phyloP scores from a whole-genome alignment of 2,797 vertebrate species.

The Falco rusticolus region DNA sequence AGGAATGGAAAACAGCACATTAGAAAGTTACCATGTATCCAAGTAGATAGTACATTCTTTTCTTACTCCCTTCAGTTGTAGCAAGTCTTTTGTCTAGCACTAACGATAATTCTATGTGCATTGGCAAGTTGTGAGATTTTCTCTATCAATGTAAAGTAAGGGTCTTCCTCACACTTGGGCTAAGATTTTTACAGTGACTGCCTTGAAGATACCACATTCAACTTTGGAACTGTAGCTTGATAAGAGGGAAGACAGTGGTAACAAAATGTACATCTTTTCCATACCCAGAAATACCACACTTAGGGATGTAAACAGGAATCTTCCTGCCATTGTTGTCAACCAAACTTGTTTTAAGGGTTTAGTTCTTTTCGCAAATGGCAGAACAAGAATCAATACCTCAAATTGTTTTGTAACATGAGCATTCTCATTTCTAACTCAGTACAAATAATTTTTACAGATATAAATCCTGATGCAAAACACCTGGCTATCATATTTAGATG shows the following conservation, averaged over 20 bases:
- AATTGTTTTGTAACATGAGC: neutral
- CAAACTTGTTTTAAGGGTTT: neutral
- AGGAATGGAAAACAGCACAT: neutral
- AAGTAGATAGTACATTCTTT: neutral
- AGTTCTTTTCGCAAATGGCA: neutral
- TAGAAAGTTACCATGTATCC: neutral
- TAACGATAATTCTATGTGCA: neutral
- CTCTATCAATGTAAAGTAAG: neutral
- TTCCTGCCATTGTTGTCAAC: neutral
- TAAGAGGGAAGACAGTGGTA: rapidly evolving
- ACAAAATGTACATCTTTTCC: neutral
- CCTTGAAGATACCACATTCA: neutral
- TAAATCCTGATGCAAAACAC: neutral
- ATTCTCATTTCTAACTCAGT: neutral
- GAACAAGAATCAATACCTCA: neutral
- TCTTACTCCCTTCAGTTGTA: neutral
- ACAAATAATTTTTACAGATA: neutral
- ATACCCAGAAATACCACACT: neutral
- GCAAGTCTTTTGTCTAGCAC: neutral
- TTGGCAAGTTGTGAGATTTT: neutral
- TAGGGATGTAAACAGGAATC: neutral
- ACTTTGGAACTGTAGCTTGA: neutral
- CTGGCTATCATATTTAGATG: neutral
- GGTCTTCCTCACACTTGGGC: neutral
- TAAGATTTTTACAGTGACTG: neutral